Evolutionary conservation across 2,888 invertebrate genomes (phyloP).

Genomic region (Pristionchus maxplancki): DNA sequence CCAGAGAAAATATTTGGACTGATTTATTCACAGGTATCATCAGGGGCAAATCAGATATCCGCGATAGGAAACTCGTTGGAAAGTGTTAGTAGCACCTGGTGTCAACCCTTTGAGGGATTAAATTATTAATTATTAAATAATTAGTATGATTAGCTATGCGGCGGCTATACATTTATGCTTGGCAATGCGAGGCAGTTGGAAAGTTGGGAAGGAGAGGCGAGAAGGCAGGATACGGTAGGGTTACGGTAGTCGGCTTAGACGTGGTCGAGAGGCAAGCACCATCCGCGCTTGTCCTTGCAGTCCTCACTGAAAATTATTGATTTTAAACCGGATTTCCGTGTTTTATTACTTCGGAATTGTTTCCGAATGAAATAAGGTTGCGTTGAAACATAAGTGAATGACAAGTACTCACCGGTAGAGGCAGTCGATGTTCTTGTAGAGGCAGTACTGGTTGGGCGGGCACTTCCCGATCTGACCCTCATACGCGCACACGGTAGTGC

Average conservation of each 20-base stretch:
- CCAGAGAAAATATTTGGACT: no score
- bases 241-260: not conserved
- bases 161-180: not conserved
- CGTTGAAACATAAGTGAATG: not conserved
- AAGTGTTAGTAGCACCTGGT: not conserved
- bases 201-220: not conserved
- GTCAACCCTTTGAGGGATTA: not conserved
- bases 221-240: not conserved
- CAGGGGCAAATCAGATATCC: not conserved
- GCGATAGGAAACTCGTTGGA: not conserved
- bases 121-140: not conserved
- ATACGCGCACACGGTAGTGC: not conserved
- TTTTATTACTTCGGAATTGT: not conserved
- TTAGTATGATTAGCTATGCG: not conserved
- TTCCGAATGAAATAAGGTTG: not conserved
- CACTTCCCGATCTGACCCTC: not conserved
- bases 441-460: constrained; percentile 9
- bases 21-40: not conserved
- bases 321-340: not conserved
- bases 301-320: not conserved
- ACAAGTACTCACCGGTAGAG: not conserved
- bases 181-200: not conserved
- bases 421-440: constrained; percentile 40
- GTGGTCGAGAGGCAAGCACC: constrained; percentile 24
- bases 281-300: constrained; percentile 9